Evolutionary conservation across 2,888 invertebrate genomes (phyloP).

Genomic region (Diaprepes abbreviatus): DNA sequence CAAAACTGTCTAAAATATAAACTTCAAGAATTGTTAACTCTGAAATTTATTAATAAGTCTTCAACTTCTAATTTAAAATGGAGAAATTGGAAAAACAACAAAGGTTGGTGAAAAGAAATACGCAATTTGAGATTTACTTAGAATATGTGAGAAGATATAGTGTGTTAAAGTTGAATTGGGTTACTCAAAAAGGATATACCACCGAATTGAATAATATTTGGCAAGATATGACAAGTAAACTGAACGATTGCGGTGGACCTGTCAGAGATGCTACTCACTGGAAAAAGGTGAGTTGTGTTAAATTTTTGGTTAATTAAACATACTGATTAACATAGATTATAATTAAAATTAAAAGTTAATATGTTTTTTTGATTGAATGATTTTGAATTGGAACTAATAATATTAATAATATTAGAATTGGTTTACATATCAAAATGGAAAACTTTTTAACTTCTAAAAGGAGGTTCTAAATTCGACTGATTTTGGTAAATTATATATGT

Average conservation of each 20-base stretch:
- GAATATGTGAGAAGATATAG: slow-evolving; percentile 33
- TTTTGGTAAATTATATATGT: too few relatives aligned
- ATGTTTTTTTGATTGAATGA: too few relatives aligned
- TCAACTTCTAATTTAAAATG: not conserved
- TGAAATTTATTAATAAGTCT: not conserved
- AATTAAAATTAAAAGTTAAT: not conserved
- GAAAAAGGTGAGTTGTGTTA: slow-evolving; percentile 36
- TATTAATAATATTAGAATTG: too few relatives aligned
- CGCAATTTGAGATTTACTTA: slow-evolving; percentile 44
- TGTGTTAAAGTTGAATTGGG: slow-evolving; percentile 40
- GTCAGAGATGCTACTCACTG: slow-evolving; percentile 39
- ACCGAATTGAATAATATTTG: slow-evolving; percentile 40
- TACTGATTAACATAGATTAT: not conserved
- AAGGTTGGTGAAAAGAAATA: not conserved
- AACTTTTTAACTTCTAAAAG: too few relatives aligned
- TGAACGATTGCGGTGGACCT: slow-evolving; percentile 42
- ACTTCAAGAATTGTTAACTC: slow-evolving; percentile 3
- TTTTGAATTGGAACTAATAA: too few relatives aligned
- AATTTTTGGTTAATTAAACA: not conserved
- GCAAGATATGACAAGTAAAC: slow-evolving; percentile 39
- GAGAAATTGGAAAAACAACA: not conserved
- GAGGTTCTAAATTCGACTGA: too few relatives aligned
- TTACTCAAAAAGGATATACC: slow-evolving; percentile 19
- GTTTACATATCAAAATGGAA: too few relatives aligned
- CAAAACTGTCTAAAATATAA: not conserved